Percentiles rank a stretch among this genome's conserved stretches.
These are phyloP conservation scores for Potamilus streckersoni DNA, from an alignment of 1,140 invertebrate genomes.

Conservation along the genomic window DNA sequence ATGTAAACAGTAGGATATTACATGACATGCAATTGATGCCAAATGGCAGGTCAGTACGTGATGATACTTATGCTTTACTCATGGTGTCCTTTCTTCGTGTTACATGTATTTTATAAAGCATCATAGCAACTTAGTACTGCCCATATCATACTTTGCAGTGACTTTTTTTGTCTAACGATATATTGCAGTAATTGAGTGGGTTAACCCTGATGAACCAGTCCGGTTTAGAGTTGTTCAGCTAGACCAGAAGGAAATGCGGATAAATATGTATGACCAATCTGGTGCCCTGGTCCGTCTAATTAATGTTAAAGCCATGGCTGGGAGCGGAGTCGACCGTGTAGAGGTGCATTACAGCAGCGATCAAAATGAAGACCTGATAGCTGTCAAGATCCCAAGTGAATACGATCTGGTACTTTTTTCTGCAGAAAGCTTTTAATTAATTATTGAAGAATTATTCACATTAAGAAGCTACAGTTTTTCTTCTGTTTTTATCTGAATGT, in stretches of 20 bases:
- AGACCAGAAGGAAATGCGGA: conserved; percentile 1
- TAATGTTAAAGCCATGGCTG: conserved; percentile 1
- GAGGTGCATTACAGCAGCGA: conserved; percentile 28
- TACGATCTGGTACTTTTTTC: conserved; percentile 20
- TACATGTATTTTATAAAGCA: too few species aligned
- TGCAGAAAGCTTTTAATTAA: too few species aligned
- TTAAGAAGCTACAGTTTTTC: too few species aligned
- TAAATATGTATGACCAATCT: conserved; percentile 13
- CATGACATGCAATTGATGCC: too few species aligned
- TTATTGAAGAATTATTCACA: too few species aligned
- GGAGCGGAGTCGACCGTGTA: not conserved
- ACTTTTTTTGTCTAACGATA: not conserved
- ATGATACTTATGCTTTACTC: too few species aligned
- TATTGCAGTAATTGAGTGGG: conserved; percentile 20
- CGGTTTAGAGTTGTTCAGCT: conserved; percentile 15
- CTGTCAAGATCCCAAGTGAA: conserved; percentile 17
- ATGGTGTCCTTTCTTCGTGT: too few species aligned
- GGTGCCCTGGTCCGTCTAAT: conserved; percentile 12
- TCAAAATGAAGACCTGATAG: conserved; percentile 9
- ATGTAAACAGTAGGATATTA: too few species aligned
- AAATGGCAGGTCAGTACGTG: too few species aligned
- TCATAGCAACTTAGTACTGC: too few species aligned
- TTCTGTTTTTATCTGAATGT: too few species aligned
- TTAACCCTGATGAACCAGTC: conserved; percentile 15
- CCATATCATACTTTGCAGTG: too few species aligned